Base-by-base conservation (phyloP, 2,113 vertebrate genomes). In the Tupaia tana region DNA sequence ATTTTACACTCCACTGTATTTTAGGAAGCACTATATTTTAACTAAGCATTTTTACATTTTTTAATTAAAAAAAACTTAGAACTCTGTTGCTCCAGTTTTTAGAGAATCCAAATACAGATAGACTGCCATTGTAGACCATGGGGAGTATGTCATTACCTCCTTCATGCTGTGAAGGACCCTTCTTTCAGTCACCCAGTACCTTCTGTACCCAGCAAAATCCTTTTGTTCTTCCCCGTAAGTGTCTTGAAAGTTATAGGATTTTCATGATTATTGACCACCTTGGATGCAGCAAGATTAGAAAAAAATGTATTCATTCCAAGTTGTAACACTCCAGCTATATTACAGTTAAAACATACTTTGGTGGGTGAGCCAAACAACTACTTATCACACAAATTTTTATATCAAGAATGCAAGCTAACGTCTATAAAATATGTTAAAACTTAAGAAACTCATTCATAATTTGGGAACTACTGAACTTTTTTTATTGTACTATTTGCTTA, bases 401-500 rank as follows among this genome's bases (percentile, higher is more conserved):
- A 86, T 63, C 90, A 24, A 88, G 22, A 8, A 43, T 75, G 14
- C 87, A 84, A 59, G 78, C 58, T 85, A 25, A 91, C 58, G 84
- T 94, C n/a, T 78, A 19, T 74, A 89, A 86, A 95, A 91, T 81
- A 69, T 31, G 4, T 61, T 75, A 86, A 94, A 79, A n/a, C 64
- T 89, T 93, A 75, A 90, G n/a, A 89, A 92, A 86, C 9, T 81
- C 61, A 89, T 79, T 89, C 29, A 25, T 87, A 85, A 88, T 88
- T 81, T 93, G 27, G 74, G 27, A 78, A 63, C 27, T 81, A 12
- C 29, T 56, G n/a, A 91, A 77, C 20, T 86, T 52, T 92, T 80
- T 86, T 92, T 87, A 71, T 74, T 90, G 56, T 52, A 71, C 19
- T 66, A 75, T 83, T 94, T 97, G 31, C 67, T 87, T 70, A 59